These are phyloP conservation scores for Equus przewalskii DNA, from an alignment of 2,113 vertebrate genomes.

Conservation along the genomic window DNA sequence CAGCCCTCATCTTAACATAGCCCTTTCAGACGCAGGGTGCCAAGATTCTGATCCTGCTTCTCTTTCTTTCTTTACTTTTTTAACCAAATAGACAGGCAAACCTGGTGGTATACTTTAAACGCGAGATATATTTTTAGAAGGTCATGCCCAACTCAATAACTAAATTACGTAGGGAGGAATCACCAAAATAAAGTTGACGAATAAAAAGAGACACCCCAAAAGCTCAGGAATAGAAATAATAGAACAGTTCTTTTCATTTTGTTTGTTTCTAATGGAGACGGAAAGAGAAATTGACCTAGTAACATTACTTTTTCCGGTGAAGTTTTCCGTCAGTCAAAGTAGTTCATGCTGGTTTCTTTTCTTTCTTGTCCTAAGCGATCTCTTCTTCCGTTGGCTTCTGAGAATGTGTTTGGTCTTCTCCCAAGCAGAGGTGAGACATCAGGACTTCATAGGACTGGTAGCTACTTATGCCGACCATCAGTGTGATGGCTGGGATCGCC, in stretches of 20 bases:
- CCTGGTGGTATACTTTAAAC: constrained; percentile 58
- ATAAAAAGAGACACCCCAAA: constrained; percentile 77
- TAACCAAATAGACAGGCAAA: constrained; percentile 65
- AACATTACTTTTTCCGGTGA: constrained; percentile 63
- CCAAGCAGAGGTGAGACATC: constrained; percentile 89
- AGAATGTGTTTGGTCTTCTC: constrained; percentile 82
- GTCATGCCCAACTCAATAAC: constrained; percentile 73
- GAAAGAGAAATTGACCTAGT: neutral
- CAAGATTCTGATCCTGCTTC: neutral
- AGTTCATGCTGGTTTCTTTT: neutral
- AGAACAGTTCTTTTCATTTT: constrained; percentile 60
- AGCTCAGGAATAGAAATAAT: constrained; percentile 63
- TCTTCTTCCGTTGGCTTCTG: constrained; percentile 67
- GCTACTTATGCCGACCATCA: neutral
- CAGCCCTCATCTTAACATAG: neutral
- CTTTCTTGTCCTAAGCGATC: constrained; percentile 57
- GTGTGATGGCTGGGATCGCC: constrained; percentile 88
- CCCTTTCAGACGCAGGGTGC: neutral
- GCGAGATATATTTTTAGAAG: constrained; percentile 64
- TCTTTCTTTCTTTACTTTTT: neutral
- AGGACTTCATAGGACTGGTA: constrained; percentile 86
- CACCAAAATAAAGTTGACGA: constrained; percentile 69
- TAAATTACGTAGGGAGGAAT: constrained; percentile 11
- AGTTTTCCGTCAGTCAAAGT: constrained; percentile 35
- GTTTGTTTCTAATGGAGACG: neutral